Evolutionary conservation across 2,113 vertebrate species (phyloP), one percentile per base, ranked within the genome.

Genomic region (Eleginops maclovinus): DNA sequence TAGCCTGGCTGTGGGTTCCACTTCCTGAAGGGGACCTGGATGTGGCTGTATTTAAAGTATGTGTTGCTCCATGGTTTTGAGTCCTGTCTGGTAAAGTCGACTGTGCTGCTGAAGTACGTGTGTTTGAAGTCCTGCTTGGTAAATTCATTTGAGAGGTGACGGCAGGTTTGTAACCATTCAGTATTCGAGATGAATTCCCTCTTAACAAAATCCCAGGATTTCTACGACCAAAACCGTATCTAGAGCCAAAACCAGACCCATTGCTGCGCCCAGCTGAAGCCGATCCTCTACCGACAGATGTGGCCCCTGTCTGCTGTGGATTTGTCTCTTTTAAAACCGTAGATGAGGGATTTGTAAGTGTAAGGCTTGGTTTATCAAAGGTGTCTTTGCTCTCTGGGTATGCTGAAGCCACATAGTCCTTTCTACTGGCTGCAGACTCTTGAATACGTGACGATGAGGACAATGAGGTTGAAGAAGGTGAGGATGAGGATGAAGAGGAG

Each of bases 111-210:
- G 81, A 80, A 63, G 40, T 56, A 4, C 12, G 63, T 26, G 80
- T 43, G 55, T 82, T 70, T 79, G 83, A 61, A 77, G 83, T 72
- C 75, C 82, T 87, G 81, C 60, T 87, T 0, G 85, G 90, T 41
- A 91, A 70, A 79, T 84, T 83, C 10, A 91, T 91, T 79, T 93
- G 93, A 53, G 92, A 74, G 72, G 74, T 83, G 54, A 83, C 2
- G 12, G 87, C 69, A 47, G 90, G 76, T 89, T 92, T 95, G 54
- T 87, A 78, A 56, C 88, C 91, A 56, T 88, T 91, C 6, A 66
- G 55, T 31, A 90, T 17, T 85, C 85, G 89, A 11, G 85, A 81
- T 17, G 70, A 93, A 74, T 93, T 94, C 17, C 88, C 88, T 77
- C 92, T 87, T 1, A 72, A 64, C 15, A 77, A 68, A 83, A 72